Evolutionary conservation across 1,140 invertebrate species (phyloP).

Genomic region (Neodiprion lecontei): DNA sequence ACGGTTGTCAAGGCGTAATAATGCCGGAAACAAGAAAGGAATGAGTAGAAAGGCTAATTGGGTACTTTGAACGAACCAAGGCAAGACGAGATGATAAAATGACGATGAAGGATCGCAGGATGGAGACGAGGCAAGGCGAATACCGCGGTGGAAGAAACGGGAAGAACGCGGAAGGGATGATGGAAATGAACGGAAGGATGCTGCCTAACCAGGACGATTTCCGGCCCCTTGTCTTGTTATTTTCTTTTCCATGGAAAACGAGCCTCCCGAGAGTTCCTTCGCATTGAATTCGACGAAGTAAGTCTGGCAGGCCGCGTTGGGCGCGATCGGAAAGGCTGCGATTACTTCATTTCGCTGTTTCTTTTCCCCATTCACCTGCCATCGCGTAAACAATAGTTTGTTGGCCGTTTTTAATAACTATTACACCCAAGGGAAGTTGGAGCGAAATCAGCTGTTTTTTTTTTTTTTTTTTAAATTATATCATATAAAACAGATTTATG

Average conservation of each 20-base stretch:
- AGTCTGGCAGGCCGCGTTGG: too few species aligned
- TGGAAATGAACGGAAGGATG: background rate
- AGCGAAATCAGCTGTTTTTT: too few species aligned
- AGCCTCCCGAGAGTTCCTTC: background rate
- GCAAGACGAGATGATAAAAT: background rate
- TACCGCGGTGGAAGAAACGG: background rate
- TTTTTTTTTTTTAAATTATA: too few species aligned
- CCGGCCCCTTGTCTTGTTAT: background rate
- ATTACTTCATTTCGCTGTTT: too few species aligned
- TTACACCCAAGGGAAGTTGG: too few species aligned
- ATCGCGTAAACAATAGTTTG: too few species aligned
- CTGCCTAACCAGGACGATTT: background rate
- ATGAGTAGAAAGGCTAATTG: background rate
- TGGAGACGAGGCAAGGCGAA: background rate
- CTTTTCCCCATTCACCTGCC: too few species aligned
- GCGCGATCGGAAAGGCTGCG: too few species aligned
- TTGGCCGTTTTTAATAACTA: too few species aligned
- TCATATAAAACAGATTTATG: too few species aligned
- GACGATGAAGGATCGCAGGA: background rate
- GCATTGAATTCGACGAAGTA: too few species aligned
- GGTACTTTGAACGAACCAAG: background rate
- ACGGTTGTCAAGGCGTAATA: background rate
- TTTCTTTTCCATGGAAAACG: background rate
- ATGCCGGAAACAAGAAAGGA: slow-evolving; percentile 2
- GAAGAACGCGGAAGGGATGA: background rate